Base-by-base conservation (phyloP, 1,140 invertebrate genomes). In the Drosophila insularis region DNA sequence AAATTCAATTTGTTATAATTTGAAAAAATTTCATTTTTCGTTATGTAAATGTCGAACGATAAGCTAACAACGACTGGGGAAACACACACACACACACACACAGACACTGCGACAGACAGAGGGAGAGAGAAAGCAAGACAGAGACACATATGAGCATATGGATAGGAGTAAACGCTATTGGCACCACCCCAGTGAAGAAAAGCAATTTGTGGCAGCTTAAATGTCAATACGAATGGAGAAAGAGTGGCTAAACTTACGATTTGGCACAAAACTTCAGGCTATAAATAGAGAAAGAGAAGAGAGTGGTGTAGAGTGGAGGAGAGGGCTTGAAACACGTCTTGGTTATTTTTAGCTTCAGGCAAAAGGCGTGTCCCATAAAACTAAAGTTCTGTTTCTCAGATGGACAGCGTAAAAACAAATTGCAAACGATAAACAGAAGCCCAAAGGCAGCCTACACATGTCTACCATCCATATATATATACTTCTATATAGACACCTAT, bases 1-100 rank as follows among this genome's bases (percentile, higher is more conserved):
- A 89, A 89, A 87, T 87, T 87, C 82, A 87, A 84, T 87, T 87
- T 84, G 84, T 87, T 84, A 87, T 87, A 87, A 87, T 89, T 87
- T 80, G 84, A 84, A 87, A 84, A 80, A 84, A 84, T 87, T 84
- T 84, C 84, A 82, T 89, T 87, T 87, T 81, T 61, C 72, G 66
- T 82, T 87, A 87, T 87, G 84, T 68, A 87, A 87, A 89, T 87
- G 62, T 50, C 66, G 66, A 23, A 62, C 69, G 72, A 87, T 81
- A 86, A 87, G 82, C 78, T 56, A 31, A 60, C 71, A 56, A 70
- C 64, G 66, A 69, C 58, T 67, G 61, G 27, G 31, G 1, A n/a
- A 31, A 43, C 31, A 19, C n/a, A 54, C 50, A n/a, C 11, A 55
- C 23, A 27, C 19, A 54, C 40, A 35, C 4, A 4, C 4, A 27